Conservation (phyloP, 1,140 invertebrate genomes). For the Drosophila subpulchrella region DNA sequence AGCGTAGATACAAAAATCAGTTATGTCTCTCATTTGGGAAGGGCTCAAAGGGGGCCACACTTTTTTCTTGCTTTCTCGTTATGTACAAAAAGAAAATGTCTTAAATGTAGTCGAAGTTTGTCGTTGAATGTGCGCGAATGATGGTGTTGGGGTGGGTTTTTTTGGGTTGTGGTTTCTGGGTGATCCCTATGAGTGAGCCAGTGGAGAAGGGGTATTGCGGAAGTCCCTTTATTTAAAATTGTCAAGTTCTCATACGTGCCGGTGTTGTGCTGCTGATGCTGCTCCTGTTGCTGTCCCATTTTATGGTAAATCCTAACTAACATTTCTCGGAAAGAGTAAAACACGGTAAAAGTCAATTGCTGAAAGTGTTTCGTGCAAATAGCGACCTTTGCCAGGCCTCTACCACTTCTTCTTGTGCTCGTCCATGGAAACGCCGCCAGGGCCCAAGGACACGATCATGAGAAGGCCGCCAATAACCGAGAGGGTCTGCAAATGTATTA, state of each 20-base stretch:
- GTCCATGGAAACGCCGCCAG: slow-evolving; percentile 99
- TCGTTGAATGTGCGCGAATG: slow-evolving; percentile 74
- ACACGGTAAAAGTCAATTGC: slow-evolving; percentile 64
- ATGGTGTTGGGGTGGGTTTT: neutral
- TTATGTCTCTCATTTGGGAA: slow-evolving; percentile 66
- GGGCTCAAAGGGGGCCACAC: slow-evolving; percentile 48
- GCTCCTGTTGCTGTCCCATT: slow-evolving; percentile 78
- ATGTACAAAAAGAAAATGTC: slow-evolving; percentile 77
- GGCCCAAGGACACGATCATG: slow-evolving; percentile 99
- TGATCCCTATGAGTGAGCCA: slow-evolving; percentile 38
- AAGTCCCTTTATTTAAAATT: slow-evolving; percentile 70
- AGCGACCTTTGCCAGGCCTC: slow-evolving; percentile 37
- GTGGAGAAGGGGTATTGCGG: slow-evolving; percentile 58
- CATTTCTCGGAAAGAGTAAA: slow-evolving; percentile 69
- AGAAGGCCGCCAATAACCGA: slow-evolving; percentile 99
- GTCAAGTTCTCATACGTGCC: slow-evolving; percentile 62
- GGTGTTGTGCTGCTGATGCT: slow-evolving; percentile 54
- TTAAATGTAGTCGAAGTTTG: slow-evolving; percentile 66
- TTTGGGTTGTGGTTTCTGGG: slow-evolving; percentile 1
- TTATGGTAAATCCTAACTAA: slow-evolving; percentile 80
- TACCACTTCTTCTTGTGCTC: slow-evolving; percentile 99
- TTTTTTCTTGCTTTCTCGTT: slow-evolving; percentile 44
- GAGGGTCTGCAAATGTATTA: slow-evolving; percentile 91
- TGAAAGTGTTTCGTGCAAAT: slow-evolving; percentile 29
- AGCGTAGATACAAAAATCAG: slow-evolving; percentile 64